These are phyloP conservation scores for Melipona beecheii DNA, from an alignment of 2,888 invertebrate genomes.

Conservation along the genomic window DNA sequence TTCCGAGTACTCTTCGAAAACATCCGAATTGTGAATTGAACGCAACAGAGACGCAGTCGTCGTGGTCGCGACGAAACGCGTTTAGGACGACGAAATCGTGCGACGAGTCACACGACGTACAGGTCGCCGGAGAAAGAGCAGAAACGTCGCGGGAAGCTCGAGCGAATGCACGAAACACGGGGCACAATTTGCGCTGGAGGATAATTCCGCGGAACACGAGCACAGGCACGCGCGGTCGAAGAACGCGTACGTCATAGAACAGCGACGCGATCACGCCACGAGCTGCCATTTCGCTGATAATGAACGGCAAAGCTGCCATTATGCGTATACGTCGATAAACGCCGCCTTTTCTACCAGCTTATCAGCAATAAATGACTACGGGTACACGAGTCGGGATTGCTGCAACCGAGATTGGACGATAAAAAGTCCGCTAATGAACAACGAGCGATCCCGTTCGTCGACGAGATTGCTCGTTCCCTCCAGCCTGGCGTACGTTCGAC, in stretches of 20 bases:
- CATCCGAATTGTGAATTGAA: too few relatives aligned
- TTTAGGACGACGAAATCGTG: too few relatives aligned
- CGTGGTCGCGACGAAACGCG: too few relatives aligned
- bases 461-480: background rate
- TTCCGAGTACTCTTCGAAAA: too few relatives aligned
- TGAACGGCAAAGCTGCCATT: constrained; percentile 66
- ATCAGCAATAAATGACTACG: constrained; percentile 66
- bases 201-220: constrained; percentile 12
- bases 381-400: constrained; percentile 59
- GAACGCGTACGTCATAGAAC: constrained; percentile 57
- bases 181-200: constrained; percentile 16
- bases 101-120: too few relatives aligned
- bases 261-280: constrained; percentile 49
- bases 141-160: too few relatives aligned
- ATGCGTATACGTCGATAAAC: constrained; percentile 63
- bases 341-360: constrained; percentile 58
- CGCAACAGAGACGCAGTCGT: too few relatives aligned
- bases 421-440: constrained; percentile 65
- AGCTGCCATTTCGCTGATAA: constrained; percentile 67
- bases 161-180: constrained; percentile 6
- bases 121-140: too few relatives aligned
- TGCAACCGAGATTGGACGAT: constrained; percentile 60
- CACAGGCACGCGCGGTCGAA: background rate
- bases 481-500: background rate
- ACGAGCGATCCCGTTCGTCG: constrained; percentile 40